phyloP scores from a whole-genome alignment of 2,888 invertebrate genomes.

The Noctua janthina region DNA sequence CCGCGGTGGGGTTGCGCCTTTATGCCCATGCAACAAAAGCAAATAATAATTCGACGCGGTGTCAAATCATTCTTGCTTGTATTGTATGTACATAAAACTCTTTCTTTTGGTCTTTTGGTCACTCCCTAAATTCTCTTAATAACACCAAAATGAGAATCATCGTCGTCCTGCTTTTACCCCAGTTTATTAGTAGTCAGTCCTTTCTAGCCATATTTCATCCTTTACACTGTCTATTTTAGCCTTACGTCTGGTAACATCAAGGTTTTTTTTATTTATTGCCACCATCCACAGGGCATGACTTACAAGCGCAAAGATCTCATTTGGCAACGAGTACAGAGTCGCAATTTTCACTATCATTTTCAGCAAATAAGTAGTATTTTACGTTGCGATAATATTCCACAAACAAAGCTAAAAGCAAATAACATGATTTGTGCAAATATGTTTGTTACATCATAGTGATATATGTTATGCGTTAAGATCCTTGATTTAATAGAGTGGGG shows the following conservation, averaged over 20 bases:
- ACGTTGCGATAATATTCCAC: conserved; percentile 20
- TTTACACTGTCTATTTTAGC: background rate
- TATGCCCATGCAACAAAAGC: no score
- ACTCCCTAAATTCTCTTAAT: background rate
- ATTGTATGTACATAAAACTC: background rate
- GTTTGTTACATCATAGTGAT: conserved; percentile 29
- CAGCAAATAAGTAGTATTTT: conserved; percentile 33
- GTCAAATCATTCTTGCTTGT: no score
- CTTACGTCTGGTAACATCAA: background rate
- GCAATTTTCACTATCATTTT: conserved; percentile 32
- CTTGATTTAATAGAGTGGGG: background rate
- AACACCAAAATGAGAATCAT: background rate
- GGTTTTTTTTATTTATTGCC: background rate
- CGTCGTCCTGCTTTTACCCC: background rate
- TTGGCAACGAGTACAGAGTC: background rate
- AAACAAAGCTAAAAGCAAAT: conserved; percentile 44
- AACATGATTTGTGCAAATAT: conserved; percentile 47
- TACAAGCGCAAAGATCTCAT: background rate
- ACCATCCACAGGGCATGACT: no score
- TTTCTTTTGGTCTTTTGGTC: background rate
- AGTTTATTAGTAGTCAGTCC: background rate
- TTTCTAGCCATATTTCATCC: background rate
- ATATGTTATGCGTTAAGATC: background rate
- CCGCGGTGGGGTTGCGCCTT: no score
- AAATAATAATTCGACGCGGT: no score